Evolutionary conservation across 2,797 vertebrate species (phyloP), one percentile per base, ranked within the genome.

Genomic region (Chelon auratus): DNA sequence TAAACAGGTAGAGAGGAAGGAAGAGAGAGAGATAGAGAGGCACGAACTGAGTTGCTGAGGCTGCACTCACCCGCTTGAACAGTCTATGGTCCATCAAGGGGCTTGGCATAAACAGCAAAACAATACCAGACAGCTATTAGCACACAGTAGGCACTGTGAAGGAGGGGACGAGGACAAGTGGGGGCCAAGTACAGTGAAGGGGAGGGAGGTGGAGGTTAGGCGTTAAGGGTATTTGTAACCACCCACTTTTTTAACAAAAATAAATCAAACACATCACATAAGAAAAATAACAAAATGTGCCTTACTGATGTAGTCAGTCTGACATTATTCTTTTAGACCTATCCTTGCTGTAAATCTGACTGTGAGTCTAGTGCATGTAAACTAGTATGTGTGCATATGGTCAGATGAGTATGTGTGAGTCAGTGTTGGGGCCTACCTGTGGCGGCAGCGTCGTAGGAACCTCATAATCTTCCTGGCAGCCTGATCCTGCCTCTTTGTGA

Each of bases 81-180:
- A 98, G 97, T 96, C 98, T 98, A 99, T 96, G 98, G 97, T 99
- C 98, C 98, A 97, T 97, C 97, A 99, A 98, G 94, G 98, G 97
- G 98, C 98, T 99, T 98, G 93, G 95, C 96, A 93, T 94, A 94
- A 94, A 97, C 95, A 96, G 97, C 96, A 97, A 99, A 98, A 99
- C 96, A 97, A 99, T 94, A 98, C 95, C 97, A 98, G 93, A 99
- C 93, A 98, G 96, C 97, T 97, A 98, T 99, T 99, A 99, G 97
- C 96, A 98, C 87, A 95, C 91, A 93, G 95, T 92, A 94, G 88
- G 94, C 92, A 94, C 91, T 89, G 92, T 89, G 92, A 82, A 79
- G 88, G 88, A 85, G 78, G 87, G 86, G 83, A 74, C 53, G 61
- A 80, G 81, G 83, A 76, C 70, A 77, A 82, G 89, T 82, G 81